Conservation (phyloP, 92 coral and sea anemone genomes). For the Bergia puertoricense region DNA sequence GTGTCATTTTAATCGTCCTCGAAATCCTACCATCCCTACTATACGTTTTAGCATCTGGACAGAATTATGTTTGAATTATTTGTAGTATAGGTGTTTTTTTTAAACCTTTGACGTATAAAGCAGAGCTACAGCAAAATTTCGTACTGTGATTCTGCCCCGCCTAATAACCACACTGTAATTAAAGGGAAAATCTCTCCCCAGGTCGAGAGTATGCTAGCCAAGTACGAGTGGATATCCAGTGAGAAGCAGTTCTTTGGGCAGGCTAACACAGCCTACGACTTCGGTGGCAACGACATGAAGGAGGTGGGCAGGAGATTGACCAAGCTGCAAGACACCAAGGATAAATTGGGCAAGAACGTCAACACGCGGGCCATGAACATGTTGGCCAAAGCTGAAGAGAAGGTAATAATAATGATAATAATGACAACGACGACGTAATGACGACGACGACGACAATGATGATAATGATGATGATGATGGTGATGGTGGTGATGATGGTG, state of each 20-base stretch:
- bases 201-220: conserved; percentile 90
- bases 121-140: no score
- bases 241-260: conserved; percentile 94
- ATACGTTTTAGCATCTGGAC: no score
- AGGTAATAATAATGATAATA: conserved; percentile 48
- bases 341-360: conserved; percentile 93
- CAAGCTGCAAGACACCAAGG: conserved; percentile 91
- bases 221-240: conserved; percentile 93
- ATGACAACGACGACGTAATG: no score
- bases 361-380: conserved; percentile 99
- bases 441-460: no score
- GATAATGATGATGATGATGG: no score
- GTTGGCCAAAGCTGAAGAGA: conserved; percentile 98
- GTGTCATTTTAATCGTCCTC: no score
- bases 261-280: conserved; percentile 94
- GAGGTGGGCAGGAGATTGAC: conserved; percentile 81
- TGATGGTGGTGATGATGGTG: no score
- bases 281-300: conserved; percentile 91
- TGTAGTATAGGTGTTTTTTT: no score
- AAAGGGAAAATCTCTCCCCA: background rate
- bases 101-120: no score
- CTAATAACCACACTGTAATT: background rate
- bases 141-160: no score
- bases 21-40: no score
- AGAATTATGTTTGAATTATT: no score